Evolutionary conservation across 1,140 invertebrate genomes (phyloP).

Genomic region (Contarinia nasturtii): DNA sequence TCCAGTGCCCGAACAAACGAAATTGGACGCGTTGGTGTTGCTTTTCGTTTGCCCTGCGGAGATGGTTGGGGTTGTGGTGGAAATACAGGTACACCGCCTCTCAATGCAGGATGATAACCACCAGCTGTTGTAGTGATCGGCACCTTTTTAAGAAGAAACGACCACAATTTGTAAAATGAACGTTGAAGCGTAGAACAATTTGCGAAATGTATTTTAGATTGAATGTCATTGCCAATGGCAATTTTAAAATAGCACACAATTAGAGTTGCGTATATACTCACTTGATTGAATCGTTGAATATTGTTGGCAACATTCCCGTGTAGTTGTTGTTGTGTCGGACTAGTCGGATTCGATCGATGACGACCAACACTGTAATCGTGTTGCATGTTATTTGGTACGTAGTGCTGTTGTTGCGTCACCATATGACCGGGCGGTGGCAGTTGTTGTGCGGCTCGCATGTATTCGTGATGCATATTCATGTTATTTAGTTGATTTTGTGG

Average conservation of each 20-base stretch:
- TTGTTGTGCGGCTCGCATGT: not conserved
- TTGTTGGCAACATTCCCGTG: conserved; percentile 10
- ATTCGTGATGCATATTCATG: conserved; percentile 1
- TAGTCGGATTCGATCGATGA: conserved; percentile 55
- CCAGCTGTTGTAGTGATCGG: conserved; percentile 1
- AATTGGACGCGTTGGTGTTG: conserved; percentile 52
- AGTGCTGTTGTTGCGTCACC: conserved; percentile 14
- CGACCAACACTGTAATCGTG: conserved; percentile 28
- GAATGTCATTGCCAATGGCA: too few relatives aligned
- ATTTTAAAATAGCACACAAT: too few relatives aligned
- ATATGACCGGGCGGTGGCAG: conserved; percentile 10
- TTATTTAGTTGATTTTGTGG: conserved; percentile 2
- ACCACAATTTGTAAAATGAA: too few relatives aligned
- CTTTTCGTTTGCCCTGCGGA: conserved; percentile 41
- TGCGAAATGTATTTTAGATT: too few relatives aligned
- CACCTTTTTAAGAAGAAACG: not conserved
- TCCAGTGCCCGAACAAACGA: conserved; percentile 82
- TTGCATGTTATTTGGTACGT: conserved; percentile 6
- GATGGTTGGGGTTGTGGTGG: conserved; percentile 37
- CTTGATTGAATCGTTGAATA: conserved; percentile 2
- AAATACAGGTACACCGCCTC: conserved; percentile 45
- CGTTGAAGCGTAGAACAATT: too few relatives aligned
- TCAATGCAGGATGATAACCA: conserved; percentile 36
- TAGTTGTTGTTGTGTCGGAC: conserved; percentile 44
- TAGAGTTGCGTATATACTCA: too few relatives aligned